Conservation (phyloP, 2,797 vertebrate genomes). For the Anniella stebbinsi region DNA sequence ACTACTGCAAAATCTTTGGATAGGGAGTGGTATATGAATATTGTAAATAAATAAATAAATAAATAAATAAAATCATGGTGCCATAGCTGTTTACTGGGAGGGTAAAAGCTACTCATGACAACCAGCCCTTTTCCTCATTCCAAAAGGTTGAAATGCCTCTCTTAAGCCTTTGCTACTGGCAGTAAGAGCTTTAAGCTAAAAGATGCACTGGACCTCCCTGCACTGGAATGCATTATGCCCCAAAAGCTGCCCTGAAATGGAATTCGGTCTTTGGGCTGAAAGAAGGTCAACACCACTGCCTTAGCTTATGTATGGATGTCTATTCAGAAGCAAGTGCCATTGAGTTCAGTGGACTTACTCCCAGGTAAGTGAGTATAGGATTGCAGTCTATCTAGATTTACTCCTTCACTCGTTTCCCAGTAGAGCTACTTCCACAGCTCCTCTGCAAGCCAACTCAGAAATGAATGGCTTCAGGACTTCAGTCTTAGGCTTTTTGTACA, state of each 20-base stretch:
- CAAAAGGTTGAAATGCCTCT: no score
- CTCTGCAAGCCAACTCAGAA: background rate
- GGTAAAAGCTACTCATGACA: background rate
- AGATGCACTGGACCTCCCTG: no score
- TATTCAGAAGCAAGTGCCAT: background rate
- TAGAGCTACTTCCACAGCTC: background rate
- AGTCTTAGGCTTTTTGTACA: no score
- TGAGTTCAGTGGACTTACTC: background rate
- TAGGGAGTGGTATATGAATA: no score
- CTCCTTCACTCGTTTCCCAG: background rate
- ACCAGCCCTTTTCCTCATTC: background rate
- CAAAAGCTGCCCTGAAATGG: no score
- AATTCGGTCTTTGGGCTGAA: no score
- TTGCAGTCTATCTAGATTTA: background rate
- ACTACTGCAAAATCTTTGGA: no score
- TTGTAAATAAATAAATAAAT: no score
- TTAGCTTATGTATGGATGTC: background rate
- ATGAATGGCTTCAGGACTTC: background rate
- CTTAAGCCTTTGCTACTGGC: no score
- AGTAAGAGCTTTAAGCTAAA: no score
- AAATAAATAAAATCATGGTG: background rate
- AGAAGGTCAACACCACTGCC: background rate
- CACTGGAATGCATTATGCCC: no score
- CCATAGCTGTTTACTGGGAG: background rate
- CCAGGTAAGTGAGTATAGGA: background rate